These are phyloP conservation scores for Drosophila varians DNA, from an alignment of 1,140 invertebrate species.

Conservation along the genomic window DNA sequence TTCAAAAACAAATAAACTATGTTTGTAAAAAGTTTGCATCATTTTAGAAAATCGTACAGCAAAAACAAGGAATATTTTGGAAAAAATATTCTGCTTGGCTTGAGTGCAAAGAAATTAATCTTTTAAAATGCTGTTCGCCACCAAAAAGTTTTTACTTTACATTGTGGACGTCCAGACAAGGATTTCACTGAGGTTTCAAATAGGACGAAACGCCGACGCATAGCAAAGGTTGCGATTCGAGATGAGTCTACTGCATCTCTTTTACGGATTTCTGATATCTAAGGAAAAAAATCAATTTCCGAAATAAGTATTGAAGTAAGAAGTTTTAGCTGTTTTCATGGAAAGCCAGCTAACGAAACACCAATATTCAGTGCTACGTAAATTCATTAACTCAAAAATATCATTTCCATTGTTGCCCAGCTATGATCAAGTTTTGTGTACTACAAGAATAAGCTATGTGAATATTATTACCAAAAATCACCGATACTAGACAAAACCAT, in stretches of 20 bases:
- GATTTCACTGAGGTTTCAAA: no score
- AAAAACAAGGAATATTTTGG: background rate
- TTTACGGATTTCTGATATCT: no score
- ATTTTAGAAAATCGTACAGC: conserved; percentile 5
- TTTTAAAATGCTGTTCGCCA: no score
- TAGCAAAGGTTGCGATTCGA: conserved; percentile 10
- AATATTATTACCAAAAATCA: no score
- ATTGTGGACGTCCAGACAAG: no score
- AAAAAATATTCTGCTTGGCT: conserved; percentile 9
- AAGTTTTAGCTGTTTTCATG: conserved; percentile 21
- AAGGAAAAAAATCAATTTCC: conserved; percentile 15
- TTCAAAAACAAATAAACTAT: conserved; percentile 11
- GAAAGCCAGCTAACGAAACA: conserved; percentile 17
- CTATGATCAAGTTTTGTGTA: conserved; percentile 12
- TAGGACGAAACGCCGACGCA: conserved; percentile 15
- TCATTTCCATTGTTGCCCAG: conserved; percentile 11
- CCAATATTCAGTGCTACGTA: conserved; percentile 10
- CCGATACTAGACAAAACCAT: conserved; percentile 4
- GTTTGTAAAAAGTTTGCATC: conserved; percentile 19
- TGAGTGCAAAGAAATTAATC: conserved; percentile 7
- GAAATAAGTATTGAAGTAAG: conserved; percentile 15
- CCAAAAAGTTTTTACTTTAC: no score
- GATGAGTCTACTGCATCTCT: conserved; percentile 30
- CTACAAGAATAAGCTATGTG: no score
- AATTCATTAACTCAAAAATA: conserved; percentile 15